Evolutionary conservation across 2,797 vertebrate genomes (phyloP), one percentile per base, ranked within the genome.

Genomic region (Sorex maritimensis): DNA sequence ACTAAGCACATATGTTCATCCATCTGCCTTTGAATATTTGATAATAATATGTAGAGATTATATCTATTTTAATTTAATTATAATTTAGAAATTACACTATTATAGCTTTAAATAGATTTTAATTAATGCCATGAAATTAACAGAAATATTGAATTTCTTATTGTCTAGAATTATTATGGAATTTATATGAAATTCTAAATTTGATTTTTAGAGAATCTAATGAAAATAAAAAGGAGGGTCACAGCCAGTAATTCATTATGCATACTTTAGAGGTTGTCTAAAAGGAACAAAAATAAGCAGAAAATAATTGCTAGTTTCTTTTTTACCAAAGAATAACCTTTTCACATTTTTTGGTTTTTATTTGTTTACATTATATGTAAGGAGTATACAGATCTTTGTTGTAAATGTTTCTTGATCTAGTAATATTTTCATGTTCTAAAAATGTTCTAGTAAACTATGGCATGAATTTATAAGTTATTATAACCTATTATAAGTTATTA

Each of bases 51-150:
- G 72, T 58, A 83, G 63, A 15, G 5, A 49, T 85, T 58, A 78
- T 58, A 71, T 81, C 52, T 46, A 65, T 55, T 94, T 80, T 71
- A 38, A 71, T 86, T 96, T 81, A 81, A 38, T 74, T 77, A 79
- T 28, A 49, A 1, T 30, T 46, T 44, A 34, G 14, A 44, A 34
- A 86, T 26, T 38, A 41, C 52, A n/a, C 2, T 21, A n/a, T 77
- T 24, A 44, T 52, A 73, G 74, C 86, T 82, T 61, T 12, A 83
- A 28, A 63, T 46, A 73, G 28, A 24, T 30, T 81, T 93, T 75
- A 63, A 44, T 65, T 52, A 81, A 81, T 46, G 69, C 3, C n/a
- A 58, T 11, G 15, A 74, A 89, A 93, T 73, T 94, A 72, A 8
- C 23, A 77, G 72, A 79, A 91, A 67, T 67, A 9, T 67, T 67